phyloP scores from a whole-genome alignment of 2,113 vertebrate genomes.

The Jaculus jaculus region DNA sequence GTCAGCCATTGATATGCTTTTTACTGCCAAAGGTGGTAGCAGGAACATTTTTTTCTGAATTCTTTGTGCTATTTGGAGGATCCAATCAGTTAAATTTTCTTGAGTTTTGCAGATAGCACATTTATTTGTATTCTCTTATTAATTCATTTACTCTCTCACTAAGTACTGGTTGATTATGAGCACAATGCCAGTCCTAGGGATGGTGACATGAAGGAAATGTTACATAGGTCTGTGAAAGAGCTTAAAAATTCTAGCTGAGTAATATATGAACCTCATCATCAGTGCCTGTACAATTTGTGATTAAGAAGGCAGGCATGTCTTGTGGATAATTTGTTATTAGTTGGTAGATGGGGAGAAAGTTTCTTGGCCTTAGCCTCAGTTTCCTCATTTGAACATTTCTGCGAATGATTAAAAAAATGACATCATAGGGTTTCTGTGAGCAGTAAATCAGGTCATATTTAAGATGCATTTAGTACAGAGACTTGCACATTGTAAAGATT shows the following conservation, averaged over 20 bases:
- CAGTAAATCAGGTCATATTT: slow-evolving; percentile 52
- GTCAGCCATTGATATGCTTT: slow-evolving; percentile 56
- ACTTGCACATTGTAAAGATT: slow-evolving; percentile 35
- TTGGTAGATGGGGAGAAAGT: neutral
- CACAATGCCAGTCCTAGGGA: neutral
- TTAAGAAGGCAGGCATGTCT: neutral
- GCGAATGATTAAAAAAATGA: slow-evolving; percentile 57
- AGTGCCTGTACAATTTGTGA: neutral
- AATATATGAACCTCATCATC: neutral
- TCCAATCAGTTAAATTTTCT: slow-evolving; percentile 64
- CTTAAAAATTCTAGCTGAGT: neutral
- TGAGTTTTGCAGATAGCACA: slow-evolving; percentile 38
- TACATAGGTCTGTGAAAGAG: neutral
- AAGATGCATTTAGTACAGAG: slow-evolving; percentile 13
- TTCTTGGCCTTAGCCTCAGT: slow-evolving; percentile 52
- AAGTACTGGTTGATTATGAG: slow-evolving; percentile 43
- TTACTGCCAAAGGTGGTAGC: slow-evolving; percentile 25
- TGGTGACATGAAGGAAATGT: slow-evolving; percentile 31
- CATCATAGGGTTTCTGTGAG: neutral
- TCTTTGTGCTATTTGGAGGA: slow-evolving; percentile 20
- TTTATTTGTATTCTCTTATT: slow-evolving; percentile 69
- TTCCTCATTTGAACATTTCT: slow-evolving; percentile 57
- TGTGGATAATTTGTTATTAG: slow-evolving; percentile 47
- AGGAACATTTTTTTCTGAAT: slow-evolving; percentile 36
- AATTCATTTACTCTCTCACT: slow-evolving; percentile 64